A percentile compares a stretch with the other conserved stretches of the same genome.
phyloP scores from a whole-genome alignment of 1,140 invertebrate species.

The Daktulosphaira vitifoliae region DNA sequence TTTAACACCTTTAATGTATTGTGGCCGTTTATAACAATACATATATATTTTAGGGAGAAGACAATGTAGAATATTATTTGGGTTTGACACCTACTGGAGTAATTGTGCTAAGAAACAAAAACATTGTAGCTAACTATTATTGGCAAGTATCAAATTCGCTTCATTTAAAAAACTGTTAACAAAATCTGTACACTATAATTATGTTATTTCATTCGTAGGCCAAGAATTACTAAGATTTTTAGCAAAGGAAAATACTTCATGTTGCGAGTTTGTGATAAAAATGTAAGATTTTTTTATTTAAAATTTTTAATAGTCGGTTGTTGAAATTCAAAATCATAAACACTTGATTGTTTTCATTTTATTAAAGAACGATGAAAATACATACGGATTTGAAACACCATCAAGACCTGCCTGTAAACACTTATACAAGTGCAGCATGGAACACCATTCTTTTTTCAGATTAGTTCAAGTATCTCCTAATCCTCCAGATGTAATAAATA shows the following conservation, averaged over 20 bases:
- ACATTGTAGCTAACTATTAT: constrained; percentile 97
- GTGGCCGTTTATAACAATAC: no score
- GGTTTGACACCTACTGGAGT: constrained; percentile 96
- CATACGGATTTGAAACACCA: constrained; percentile 91
- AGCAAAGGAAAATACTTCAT: constrained; percentile 95
- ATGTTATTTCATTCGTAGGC: constrained; percentile 47
- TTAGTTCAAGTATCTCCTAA: constrained; percentile 67
- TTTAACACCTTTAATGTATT: no score
- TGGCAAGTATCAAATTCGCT: constrained; percentile 54
- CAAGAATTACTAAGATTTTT: constrained; percentile 89
- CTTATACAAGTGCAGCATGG: constrained; percentile 95
- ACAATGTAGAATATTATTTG: constrained; percentile 92
- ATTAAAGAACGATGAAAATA: constrained; percentile 81
- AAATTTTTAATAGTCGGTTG: constrained; percentile 33
- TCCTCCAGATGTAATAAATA: constrained; percentile 62
- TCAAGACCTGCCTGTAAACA: constrained; percentile 92
- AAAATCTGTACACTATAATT: not conserved
- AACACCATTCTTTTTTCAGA: constrained; percentile 97
- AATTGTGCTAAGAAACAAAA: constrained; percentile 87
- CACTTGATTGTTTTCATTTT: constrained; percentile 35
- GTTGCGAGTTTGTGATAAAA: constrained; percentile 89
- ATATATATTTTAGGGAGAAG: constrained; percentile 69
- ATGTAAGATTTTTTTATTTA: constrained; percentile 60
- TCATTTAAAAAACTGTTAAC: not conserved
- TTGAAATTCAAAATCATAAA: constrained; percentile 22